A percentile compares a stretch with the other conserved stretches of the same genome.
phyloP scores from a whole-genome alignment of 2,888 invertebrate species.

The Oxycera nigricornis region DNA sequence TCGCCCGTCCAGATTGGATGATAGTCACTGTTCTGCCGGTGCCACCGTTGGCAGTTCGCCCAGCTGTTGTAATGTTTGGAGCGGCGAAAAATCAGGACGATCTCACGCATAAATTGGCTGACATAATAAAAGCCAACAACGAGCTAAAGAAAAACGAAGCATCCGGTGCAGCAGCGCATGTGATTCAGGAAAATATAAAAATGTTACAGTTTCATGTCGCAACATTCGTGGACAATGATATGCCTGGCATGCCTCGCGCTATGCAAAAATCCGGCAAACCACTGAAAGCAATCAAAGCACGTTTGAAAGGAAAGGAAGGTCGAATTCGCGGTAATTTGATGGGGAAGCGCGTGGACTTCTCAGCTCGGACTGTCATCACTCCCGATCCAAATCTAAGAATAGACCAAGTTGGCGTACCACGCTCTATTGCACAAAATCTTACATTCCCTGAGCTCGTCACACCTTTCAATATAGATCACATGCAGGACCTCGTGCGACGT shows the following conservation, averaged over 20 bases:
- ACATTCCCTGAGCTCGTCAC: slow-evolving; percentile 99
- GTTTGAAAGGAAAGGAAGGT: slow-evolving; percentile 98
- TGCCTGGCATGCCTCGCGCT: slow-evolving; percentile 97
- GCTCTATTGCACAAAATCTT: slow-evolving; percentile 97
- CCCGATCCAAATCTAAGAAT: slow-evolving; percentile 94
- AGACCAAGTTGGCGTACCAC: slow-evolving; percentile 97
- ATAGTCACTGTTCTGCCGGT: slow-evolving; percentile 96
- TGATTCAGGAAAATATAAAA: slow-evolving; percentile 95
- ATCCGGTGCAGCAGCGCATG: slow-evolving; percentile 96
- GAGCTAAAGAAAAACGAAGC: slow-evolving; percentile 94
- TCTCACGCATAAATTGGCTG: slow-evolving; percentile 97
- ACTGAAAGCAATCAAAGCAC: slow-evolving; percentile 94
- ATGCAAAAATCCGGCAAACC: slow-evolving; percentile 99
- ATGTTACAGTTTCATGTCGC: slow-evolving; percentile 99
- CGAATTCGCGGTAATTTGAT: slow-evolving; percentile 98
- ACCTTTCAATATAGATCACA: slow-evolving; percentile 97
- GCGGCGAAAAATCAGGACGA: slow-evolving; percentile 99
- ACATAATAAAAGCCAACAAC: slow-evolving; percentile 98
- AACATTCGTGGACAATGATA: slow-evolving; percentile 97
- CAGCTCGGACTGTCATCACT: slow-evolving; percentile 98
- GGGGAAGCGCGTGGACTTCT: slow-evolving; percentile 99
- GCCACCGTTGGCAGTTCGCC: slow-evolving; percentile 93
- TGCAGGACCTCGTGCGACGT: slow-evolving; percentile 87
- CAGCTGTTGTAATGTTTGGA: slow-evolving; percentile 97
- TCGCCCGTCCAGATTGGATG: slow-evolving; percentile 99